Evolutionary conservation across 1,140 invertebrate species (phyloP).

Genomic region (Pseudomyrmex cubaensis): DNA sequence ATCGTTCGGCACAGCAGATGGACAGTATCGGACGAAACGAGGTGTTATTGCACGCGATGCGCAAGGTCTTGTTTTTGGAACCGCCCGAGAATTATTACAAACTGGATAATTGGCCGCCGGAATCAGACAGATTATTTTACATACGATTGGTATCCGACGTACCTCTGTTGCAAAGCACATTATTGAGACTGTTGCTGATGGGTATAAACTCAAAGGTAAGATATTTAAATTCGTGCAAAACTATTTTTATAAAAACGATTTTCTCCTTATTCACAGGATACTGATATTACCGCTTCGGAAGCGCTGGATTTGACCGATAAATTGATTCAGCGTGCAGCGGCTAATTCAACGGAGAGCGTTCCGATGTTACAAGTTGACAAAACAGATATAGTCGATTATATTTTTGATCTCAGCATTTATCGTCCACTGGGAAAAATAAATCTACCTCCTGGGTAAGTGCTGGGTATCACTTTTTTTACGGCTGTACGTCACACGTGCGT

Average conservation of each 20-base stretch:
- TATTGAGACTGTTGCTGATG: conserved; percentile 92
- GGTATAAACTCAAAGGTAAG: conserved; percentile 90
- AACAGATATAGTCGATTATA: conserved; percentile 94
- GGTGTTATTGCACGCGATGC: conserved; percentile 92
- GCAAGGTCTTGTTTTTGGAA: conserved; percentile 95
- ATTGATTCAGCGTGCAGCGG: conserved; percentile 93
- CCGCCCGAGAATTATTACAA: conserved; percentile 94
- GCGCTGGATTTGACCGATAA: conserved; percentile 94
- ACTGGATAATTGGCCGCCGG: conserved; percentile 97
- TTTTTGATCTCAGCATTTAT: conserved; percentile 96
- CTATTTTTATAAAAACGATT: neutral
- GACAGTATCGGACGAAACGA: conserved; percentile 89
- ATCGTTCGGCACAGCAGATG: conserved; percentile 88
- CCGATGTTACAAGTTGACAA: conserved; percentile 91
- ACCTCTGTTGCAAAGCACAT: conserved; percentile 93
- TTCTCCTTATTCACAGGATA: conserved; percentile 86
- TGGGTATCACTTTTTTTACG: conserved; percentile 40
- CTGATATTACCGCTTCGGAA: conserved; percentile 92
- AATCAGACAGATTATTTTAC: conserved; percentile 92
- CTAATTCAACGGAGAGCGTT: conserved; percentile 88
- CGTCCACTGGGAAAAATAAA: conserved; percentile 97
- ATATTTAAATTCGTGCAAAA: neutral
- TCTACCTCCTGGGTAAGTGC: conserved; percentile 90
- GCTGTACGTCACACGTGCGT: neutral
- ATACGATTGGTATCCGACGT: conserved; percentile 94